Percentiles rank a stretch among this genome's conserved stretches.
These are phyloP conservation scores for Neria commutata DNA, from an alignment of 2,888 invertebrate species.

Conservation along the genomic window DNA sequence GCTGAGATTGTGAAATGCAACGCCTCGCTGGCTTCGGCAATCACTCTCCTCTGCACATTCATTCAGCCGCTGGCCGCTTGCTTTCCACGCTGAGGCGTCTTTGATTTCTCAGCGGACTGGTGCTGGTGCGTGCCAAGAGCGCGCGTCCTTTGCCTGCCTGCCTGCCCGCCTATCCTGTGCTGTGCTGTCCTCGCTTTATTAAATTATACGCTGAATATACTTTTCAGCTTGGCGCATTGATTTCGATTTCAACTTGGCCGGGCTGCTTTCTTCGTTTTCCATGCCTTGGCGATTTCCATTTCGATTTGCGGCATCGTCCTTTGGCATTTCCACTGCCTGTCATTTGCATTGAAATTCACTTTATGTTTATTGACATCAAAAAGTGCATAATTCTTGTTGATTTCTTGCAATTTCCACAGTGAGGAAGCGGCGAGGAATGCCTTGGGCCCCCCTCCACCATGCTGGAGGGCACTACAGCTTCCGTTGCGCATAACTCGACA, in stretches of 20 bases:
- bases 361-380: slow-evolving; percentile 53
- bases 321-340: slow-evolving; percentile 21
- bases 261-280: slow-evolving; percentile 48
- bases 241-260: too few relatives aligned
- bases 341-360: slow-evolving; percentile 43
- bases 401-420: slow-evolving; percentile 33
- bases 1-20: slow-evolving; percentile 12
- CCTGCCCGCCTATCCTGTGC: slow-evolving; percentile 7
- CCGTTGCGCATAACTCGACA: slow-evolving; percentile 28
- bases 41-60: background rate
- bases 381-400: slow-evolving; percentile 52
- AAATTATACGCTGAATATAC: slow-evolving; percentile 57
- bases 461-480: slow-evolving; percentile 41
- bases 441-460: slow-evolving; percentile 12
- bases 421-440: too few relatives aligned
- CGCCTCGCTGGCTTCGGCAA: slow-evolving; percentile 19
- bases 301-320: slow-evolving; percentile 33
- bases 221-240: slow-evolving; percentile 50
- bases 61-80: slow-evolving; percentile 1
- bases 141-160: slow-evolving; percentile 12
- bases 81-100: background rate
- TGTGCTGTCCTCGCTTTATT: slow-evolving; percentile 46
- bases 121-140: slow-evolving; percentile 3
- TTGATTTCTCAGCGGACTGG: background rate
- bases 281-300: slow-evolving; percentile 10